Percentiles rank a stretch among this genome's conserved stretches.
These are phyloP conservation scores for Tiliacea citrago DNA, from an alignment of 2,888 invertebrate genomes.

Conservation along the genomic window DNA sequence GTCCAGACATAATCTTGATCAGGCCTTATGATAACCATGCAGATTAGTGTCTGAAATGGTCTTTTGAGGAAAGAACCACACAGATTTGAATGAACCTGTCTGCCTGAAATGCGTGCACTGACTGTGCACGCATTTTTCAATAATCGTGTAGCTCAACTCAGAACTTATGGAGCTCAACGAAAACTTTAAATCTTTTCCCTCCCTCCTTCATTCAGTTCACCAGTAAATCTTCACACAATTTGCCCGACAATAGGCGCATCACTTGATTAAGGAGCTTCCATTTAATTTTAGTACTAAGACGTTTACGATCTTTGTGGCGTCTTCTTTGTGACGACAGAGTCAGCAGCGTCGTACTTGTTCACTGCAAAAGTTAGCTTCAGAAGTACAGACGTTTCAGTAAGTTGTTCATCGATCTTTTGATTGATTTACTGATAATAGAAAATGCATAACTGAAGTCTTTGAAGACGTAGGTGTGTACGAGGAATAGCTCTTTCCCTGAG, in stretches of 20 bases:
- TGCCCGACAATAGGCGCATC: slow-evolving; percentile 40
- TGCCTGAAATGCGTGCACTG: too few relatives aligned
- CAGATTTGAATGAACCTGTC: not conserved
- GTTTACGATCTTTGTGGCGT: slow-evolving; percentile 82
- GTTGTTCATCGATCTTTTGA: too few relatives aligned
- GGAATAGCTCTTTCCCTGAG: too few relatives aligned
- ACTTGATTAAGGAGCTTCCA: slow-evolving; percentile 73
- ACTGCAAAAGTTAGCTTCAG: not conserved
- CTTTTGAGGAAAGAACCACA: not conserved
- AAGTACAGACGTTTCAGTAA: too few relatives aligned
- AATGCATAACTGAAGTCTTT: too few relatives aligned
- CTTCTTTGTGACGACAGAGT: slow-evolving; percentile 77
- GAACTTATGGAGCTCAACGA: not conserved
- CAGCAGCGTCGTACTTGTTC: slow-evolving; percentile 51
- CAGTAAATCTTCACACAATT: slow-evolving; percentile 53
- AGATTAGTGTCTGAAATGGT: not conserved
- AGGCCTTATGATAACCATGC: not conserved
- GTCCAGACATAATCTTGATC: too few relatives aligned
- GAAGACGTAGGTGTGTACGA: too few relatives aligned
- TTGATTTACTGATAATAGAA: too few relatives aligned
- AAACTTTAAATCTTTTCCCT: not conserved
- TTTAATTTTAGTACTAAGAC: slow-evolving; percentile 79
- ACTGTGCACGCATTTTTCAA: not conserved
- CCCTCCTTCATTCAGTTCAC: slow-evolving; percentile 21
- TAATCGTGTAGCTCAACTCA: not conserved